Base-by-base conservation (phyloP, 2,888 invertebrate species). In the Scaptomyza cyrtandrae region DNA sequence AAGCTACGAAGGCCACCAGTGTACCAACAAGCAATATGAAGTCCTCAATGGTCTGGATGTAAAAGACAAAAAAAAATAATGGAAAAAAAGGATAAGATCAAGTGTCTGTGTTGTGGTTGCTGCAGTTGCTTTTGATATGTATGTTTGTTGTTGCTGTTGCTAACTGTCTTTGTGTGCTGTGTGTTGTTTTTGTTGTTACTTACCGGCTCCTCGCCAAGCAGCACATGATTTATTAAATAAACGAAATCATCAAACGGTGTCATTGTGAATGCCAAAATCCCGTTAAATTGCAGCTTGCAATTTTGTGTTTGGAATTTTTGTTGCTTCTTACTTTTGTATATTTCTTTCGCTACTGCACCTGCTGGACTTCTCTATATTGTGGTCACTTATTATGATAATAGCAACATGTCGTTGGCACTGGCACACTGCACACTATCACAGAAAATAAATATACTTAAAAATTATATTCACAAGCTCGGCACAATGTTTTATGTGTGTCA, bases 181-280 rank as follows among this genome's bases (percentile, higher is more conserved):
- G 14, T 45, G 35, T 10, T 13, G 29, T 39, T 35, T 19, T 24
- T 24, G 16, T 29, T 65, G 16, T 13, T 16, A 81, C 92, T 93
- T 93, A 94, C 94, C 90, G 94, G 94, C 89, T 94, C 94, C 82
- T 94, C 94, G 65, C 94, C 94, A 59, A 94, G 90, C 63, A 94
- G 90, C 64, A 94, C 93, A 88, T 94, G 93, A 90, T 94, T 94
- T 59, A 94, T 91, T 57, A 94, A 90, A 91, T 94, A 94, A 68
- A 93, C 92, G 88, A 94, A 94, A 88, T 94, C 94, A 89, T 94
- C 94, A 75, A 94, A 93, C 62, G 94, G 94, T 78, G 94, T 93
- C 93, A 94, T 94, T 69, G 41, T 79, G 74, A 41, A 56, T 68
- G 53, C 44, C 49, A 19, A 64, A 56, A 35, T 13, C 31, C 44